Base-by-base conservation (phyloP, 1,140 invertebrate genomes). In the Drosophila saltans region DNA sequence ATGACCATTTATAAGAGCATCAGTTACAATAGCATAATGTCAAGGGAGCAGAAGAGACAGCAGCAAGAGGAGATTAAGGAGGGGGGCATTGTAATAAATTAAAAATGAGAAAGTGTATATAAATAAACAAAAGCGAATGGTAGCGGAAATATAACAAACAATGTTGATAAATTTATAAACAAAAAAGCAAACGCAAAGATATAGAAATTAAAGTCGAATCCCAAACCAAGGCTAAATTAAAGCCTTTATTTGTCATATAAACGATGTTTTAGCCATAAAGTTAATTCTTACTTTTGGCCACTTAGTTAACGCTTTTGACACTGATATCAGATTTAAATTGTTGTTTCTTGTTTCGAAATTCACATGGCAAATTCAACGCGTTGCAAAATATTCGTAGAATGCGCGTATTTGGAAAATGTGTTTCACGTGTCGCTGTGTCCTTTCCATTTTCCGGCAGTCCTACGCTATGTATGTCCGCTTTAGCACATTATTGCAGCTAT, bases 51-150 rank as follows among this genome's bases (percentile, higher is more conserved):
- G 16, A 1, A 10, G 11, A 4, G 55, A 10, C 8, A 45, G 58
- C 39, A 30, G 61, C 43, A 10, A 45, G n/a, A 41, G 33, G 48
- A n/a, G 11, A 9, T 16, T 48, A 33, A 10, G 10, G 61, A 63
- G 73, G 76, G 76, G 73, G 66, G 80, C 88, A 90, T 91, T 90
- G 88, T 90, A 82, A 88, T 90, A 90, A 90, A 90, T 90, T 91
- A 90, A 90, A 90, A 90, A 90, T 88, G 82, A 89, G 84, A 85
- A 89, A 89, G 84, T 84, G 76, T 83, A 89, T 89, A 67, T 81
- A 89, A 84, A 81, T 85, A 84, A 89, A 89, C 85, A 84, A 89
- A 84, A 89, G 78, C 80, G 82, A 90, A 83, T 77, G 65, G 67
- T 76, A 75, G 66, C 80, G 80, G 82, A 90, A 78, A 76, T 72